Percentiles rank a stretch among this genome's conserved stretches.
Evolutionary conservation across 2,888 invertebrate species (phyloP).

Genomic region (Microdon myrmicae): DNA sequence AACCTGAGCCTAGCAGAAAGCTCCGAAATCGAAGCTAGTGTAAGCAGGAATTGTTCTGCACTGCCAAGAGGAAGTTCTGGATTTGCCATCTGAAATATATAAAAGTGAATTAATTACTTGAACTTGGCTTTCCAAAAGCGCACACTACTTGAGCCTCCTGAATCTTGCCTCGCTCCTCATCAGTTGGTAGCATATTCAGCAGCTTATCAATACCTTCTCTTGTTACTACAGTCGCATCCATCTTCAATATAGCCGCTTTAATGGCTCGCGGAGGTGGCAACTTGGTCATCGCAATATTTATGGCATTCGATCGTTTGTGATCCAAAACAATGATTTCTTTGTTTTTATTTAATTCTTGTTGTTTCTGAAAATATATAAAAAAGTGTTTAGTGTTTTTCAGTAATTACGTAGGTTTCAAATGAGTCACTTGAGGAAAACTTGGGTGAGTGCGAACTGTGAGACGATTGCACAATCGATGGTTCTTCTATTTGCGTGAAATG

Average conservation of each 20-base stretch:
- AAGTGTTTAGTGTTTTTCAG: too few species aligned
- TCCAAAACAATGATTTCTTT: constrained; percentile 95
- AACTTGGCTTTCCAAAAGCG: too few species aligned
- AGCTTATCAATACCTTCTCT: constrained; percentile 98
- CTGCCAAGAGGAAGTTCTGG: constrained; percentile 74
- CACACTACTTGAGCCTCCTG: constrained; percentile 83
- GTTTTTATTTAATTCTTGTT: constrained; percentile 84
- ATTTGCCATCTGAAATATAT: constrained; percentile 59
- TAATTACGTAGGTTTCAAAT: too few species aligned
- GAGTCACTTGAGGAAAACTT: too few species aligned
- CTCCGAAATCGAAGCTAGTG: constrained; percentile 94
- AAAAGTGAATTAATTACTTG: neutral
- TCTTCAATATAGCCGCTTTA: constrained; percentile 98
- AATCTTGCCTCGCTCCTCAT: constrained; percentile 95
- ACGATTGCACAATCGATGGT: too few species aligned
- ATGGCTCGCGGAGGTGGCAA: constrained; percentile 97
- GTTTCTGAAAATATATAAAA: constrained; percentile 71
- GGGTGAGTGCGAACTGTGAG: too few species aligned
- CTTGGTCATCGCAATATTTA: constrained; percentile 99
- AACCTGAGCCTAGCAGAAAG: constrained; percentile 91
- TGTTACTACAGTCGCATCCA: constrained; percentile 98
- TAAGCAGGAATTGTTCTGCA: constrained; percentile 98
- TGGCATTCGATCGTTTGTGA: constrained; percentile 97
- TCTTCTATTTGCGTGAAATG: too few species aligned
- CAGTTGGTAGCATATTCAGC: constrained; percentile 95